Base-by-base conservation (phyloP, 2,797 vertebrate genomes). In the Falco naumanni region DNA sequence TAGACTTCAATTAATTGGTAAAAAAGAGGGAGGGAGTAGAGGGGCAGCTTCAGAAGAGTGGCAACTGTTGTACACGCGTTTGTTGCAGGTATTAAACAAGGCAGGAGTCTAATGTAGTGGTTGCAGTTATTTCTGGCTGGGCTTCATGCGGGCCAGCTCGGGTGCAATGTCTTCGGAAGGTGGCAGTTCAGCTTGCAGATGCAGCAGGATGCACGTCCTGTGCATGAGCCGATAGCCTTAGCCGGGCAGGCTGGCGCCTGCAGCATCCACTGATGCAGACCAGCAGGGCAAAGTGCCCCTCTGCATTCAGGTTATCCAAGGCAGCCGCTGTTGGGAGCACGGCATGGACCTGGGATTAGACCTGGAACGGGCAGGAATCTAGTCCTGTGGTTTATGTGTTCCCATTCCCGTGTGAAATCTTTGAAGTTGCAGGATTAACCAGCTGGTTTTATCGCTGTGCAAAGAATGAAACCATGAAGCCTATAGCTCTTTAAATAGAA, bases 161-260 rank as follows among this genome's bases (percentile, higher is more conserved):
- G 56, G 56, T 50, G 9, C 18, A 5, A 3, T 16, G 39, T 17
- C 45, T 43, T 21, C 3, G 0, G 13, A 13, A 45, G 0, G 0
- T 24, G 33, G 37, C 28, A 45, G 14, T 53, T 51, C 3, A 39
- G 24, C 29, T 47, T 29, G 56, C 65, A 64, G 26, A 5, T 50
- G 57, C 26, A 6, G 57, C 25, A 8, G 21, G 50, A 9, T 9
- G 28, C 24, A 33, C 9, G 45, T 20, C n/a, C 17, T 47, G 47
- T 10, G 8, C 4, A 0, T 25, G 59, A 59, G 74, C 53, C 26
- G 66, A 10, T 45, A 8, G 17, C 33, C 37, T 16, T 37, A 22
- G 39, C n/a, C 63, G 13, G 63, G 31, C 41, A 5, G 0, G 0
- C 39, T 25, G 33, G 11, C 1, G 0, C 39, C 16, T 2, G 1